Evolutionary conservation across 2,888 invertebrate genomes (phyloP), one percentile per base, ranked within the genome.

Genomic region (Chironomus riparius): DNA sequence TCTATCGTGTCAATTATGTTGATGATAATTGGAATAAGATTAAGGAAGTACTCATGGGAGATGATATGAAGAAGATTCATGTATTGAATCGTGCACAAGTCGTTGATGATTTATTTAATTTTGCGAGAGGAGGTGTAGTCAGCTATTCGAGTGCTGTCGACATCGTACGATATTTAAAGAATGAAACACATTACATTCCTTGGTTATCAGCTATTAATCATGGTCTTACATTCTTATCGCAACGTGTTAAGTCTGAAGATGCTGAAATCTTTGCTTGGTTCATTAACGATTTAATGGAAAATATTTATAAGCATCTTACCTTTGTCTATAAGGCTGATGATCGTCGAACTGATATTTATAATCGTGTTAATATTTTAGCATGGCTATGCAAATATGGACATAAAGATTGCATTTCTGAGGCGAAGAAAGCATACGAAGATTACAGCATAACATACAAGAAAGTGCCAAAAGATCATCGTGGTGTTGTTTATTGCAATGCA

Each of bases 61-160:
- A 85, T 24, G 78, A 83, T 21, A 86, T 86, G 48, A 77, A 79
- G 0, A 81, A 76, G 0, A 90, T 93, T 72, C 86, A 90, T 78
- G 87, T 87, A 68, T 82, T 89, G 12, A 92, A 92, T 82, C 86
- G 91, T 79, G 93, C 92, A 3, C 93, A 94, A 22, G 21, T 74
- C 7, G 74, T 96, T 12, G 92, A 95, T 80, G 97, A 97, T 82
- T 86, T 91, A 1, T 86, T 92, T 79, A 89, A 90, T 82, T 86
- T 92, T 77, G 93, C 92, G n/a, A 87, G 90, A 70, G 87, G 89
- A 13, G 88, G 88, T 2, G 79, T 87, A 21, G 83, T 91, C 77
- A 80, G 82, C 0, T 92, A 93, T 80, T 81, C 83, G 0, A 82
- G 86, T 15, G 89, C 91, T 0, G 86, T 95, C 62, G 85, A 87